Evolutionary conservation across 2,797 vertebrate species (phyloP).

Genomic region (Meriones psammophilus): DNA sequence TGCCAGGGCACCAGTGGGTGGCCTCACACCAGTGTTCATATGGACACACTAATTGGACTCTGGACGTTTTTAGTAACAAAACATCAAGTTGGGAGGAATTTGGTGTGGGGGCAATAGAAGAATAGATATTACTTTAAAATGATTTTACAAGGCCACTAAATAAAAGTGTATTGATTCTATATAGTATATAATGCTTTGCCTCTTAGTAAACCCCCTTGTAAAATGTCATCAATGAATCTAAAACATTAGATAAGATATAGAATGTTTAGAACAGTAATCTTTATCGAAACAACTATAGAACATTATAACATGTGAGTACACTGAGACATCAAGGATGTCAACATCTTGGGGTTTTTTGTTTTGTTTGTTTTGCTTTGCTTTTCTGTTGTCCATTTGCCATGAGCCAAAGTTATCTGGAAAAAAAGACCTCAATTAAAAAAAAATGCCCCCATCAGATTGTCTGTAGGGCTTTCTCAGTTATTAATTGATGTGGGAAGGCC

Average conservation of each 20-base stretch:
- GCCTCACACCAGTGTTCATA: not conserved
- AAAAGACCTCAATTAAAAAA: not conserved
- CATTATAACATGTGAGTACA: not conserved
- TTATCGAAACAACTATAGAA: not conserved
- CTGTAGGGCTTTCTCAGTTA: not conserved
- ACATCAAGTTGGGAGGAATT: not conserved
- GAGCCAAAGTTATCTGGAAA: not conserved
- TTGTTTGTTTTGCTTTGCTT: not conserved
- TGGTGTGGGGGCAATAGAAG: too few relatives aligned
- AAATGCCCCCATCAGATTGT: not conserved
- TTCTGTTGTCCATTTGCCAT: not conserved
- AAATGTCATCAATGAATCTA: conserved; percentile 15
- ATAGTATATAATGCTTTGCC: not conserved
- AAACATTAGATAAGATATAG: conserved; percentile 28
- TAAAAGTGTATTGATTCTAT: not conserved
- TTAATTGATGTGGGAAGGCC: not conserved
- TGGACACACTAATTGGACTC: not conserved
- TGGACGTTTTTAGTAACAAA: not conserved
- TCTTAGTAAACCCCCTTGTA: not conserved
- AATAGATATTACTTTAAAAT: not conserved
- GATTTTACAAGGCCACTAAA: not conserved
- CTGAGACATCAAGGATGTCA: not conserved
- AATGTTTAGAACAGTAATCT: conserved; percentile 26
- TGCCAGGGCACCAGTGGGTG: not conserved
- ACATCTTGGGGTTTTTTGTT: not conserved